Evolutionary conservation across 2,888 invertebrate species (phyloP), one percentile per base, ranked within the genome.

Genomic region (Escarpia spicata): DNA sequence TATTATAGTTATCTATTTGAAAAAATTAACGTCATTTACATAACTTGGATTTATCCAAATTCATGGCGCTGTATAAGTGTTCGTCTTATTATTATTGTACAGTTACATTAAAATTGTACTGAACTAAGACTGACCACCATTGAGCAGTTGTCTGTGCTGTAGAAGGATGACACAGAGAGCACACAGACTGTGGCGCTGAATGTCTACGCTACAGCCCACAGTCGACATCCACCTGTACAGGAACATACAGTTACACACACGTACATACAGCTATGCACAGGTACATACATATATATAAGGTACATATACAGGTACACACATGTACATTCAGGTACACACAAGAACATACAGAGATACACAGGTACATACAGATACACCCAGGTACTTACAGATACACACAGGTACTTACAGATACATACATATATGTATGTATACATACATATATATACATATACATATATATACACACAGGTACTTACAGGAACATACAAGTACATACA

Each of bases 211-310:
- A 92, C 91, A 93, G 26, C 93, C 93, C 10, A 90, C 90, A 3
- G 93, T 92, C 31, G 93, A 93, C 91, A 93, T 26, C 93, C 93
- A 93, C 43, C 93, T 93, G 92, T 37, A 93, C 75, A 75, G 75
- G 26, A 26, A 75, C 75, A 60, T 19, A 60, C 10, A 60, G 60
- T 6, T 60, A 60, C 15, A 26, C 60, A 60, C 60, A 60, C 0
- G 60, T 60, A 60, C 60, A 60, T 19, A 60, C 10, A 60, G 60
- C 9, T 60, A 60, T 4, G 19, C 60, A 75, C 75, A 75, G 19
- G 75, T 75, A 75, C 26, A 26, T 75, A 26, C 26, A 2, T 3
- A 26, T 75, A 75, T 4, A 26, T 6, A 75, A 4, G 10, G 6
- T 19, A 4, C 6, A 75, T n/a, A 26, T 75, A 75, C 75, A 75